Conservation (phyloP, 2,113 vertebrate species). For the Lagenorhynchus albirostris region DNA sequence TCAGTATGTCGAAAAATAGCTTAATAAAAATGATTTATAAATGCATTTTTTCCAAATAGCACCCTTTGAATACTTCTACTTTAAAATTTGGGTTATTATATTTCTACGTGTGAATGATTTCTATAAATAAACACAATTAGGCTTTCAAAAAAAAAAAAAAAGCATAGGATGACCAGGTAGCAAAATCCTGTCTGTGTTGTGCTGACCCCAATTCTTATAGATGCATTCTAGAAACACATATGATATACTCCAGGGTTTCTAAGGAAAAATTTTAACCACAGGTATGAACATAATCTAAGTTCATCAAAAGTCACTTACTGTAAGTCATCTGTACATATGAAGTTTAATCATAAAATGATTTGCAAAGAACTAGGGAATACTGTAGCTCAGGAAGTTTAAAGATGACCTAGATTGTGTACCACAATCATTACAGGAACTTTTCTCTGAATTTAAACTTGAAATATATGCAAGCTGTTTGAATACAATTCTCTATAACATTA, state of each 20-base stretch:
- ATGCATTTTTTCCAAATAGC: neutral
- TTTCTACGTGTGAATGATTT: neutral
- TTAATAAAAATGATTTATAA: neutral
- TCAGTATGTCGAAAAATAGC: neutral
- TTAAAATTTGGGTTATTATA: neutral
- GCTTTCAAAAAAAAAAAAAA: neutral
- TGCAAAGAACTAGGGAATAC: neutral
- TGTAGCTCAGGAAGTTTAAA: neutral
- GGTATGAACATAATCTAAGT: neutral
- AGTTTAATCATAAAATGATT: neutral
- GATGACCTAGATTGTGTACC: neutral
- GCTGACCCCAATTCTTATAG: neutral
- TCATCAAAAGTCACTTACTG: neutral
- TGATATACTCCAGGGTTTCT: neutral
- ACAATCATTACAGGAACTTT: neutral
- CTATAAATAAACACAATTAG: neutral
- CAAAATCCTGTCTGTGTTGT: neutral
- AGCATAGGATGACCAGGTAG: neutral
- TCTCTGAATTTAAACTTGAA: constrained; percentile 24
- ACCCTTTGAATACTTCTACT: neutral
- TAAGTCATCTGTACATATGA: neutral
- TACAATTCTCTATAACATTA: neutral
- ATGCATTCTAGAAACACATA: neutral
- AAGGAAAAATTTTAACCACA: neutral
- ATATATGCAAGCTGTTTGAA: neutral